These are phyloP conservation scores for Euschistus heros DNA, from an alignment of 1,140 invertebrate genomes.

Conservation along the genomic window DNA sequence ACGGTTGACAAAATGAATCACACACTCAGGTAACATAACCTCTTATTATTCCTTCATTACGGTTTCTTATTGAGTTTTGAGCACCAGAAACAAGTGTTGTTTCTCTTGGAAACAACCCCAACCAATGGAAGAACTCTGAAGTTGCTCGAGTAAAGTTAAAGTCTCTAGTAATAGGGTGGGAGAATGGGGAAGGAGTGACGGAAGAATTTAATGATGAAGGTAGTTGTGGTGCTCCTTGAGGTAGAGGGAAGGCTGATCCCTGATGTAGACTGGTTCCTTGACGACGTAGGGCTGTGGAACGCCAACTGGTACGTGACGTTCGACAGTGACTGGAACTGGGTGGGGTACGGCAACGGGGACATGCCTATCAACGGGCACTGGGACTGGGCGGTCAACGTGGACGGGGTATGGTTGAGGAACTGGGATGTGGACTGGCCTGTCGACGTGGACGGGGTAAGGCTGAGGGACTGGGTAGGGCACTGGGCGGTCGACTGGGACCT, in stretches of 20 bases:
- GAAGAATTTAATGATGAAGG: neutral
- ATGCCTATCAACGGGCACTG: constrained; percentile 34
- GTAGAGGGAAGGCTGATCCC: neutral
- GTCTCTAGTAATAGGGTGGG: too few relatives aligned
- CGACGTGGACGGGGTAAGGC: constrained; percentile 45
- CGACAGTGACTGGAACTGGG: constrained; percentile 35
- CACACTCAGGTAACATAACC: too few relatives aligned
- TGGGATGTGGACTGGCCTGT: constrained; percentile 47
- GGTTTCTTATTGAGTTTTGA: too few relatives aligned
- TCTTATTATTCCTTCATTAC: too few relatives aligned
- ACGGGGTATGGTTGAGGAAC: constrained; percentile 41
- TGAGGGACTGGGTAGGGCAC: constrained; percentile 41
- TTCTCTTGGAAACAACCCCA: too few relatives aligned
- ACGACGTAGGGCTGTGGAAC: constrained; percentile 29
- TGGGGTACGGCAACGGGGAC: constrained; percentile 28
- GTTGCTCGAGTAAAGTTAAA: too few relatives aligned
- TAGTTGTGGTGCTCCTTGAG: neutral
- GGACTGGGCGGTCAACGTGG: constrained; percentile 34
- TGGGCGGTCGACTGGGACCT: constrained; percentile 46
- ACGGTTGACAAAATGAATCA: too few relatives aligned
- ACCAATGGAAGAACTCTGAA: too few relatives aligned
- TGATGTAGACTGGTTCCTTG: constrained; percentile 27
- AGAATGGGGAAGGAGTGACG: too few relatives aligned
- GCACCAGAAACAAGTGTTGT: too few relatives aligned
- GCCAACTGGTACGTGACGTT: constrained; percentile 50